Conservation (phyloP, 2,113 vertebrate genomes). For the Apeltes quadracus region DNA sequence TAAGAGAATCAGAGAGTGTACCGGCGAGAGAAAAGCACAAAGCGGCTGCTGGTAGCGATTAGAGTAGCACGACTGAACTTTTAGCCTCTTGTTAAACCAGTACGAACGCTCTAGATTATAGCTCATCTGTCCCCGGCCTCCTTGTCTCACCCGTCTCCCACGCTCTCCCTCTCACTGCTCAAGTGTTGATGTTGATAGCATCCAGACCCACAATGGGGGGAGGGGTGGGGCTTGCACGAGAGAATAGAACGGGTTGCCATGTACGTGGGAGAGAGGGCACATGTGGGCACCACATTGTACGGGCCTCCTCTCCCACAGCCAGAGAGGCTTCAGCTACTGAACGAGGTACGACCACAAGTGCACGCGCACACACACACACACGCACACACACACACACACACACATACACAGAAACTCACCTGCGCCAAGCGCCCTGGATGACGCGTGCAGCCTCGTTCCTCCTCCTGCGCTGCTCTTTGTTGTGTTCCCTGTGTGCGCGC, state of each 20-base stretch:
- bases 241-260: constrained; percentile 26
- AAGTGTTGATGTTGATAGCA: constrained; percentile 77
- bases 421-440: constrained; percentile 74
- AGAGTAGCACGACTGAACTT: constrained; percentile 72
- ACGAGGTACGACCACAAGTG: constrained; percentile 3
- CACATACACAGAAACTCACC: constrained; percentile 47
- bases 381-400: not conserved
- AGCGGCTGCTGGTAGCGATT: constrained; percentile 75
- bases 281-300: constrained; percentile 73
- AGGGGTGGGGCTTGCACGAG: constrained; percentile 8
- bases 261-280: constrained; percentile 57
- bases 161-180: constrained; percentile 40
- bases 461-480: constrained; percentile 49
- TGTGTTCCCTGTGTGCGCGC: constrained; percentile 33
- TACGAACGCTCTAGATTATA: constrained; percentile 66
- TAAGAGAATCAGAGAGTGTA: constrained; percentile 56
- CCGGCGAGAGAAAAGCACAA: constrained; percentile 31
- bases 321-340: constrained; percentile 16
- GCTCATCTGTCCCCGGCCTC: constrained; percentile 54
- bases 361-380: constrained; percentile 1
- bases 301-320: constrained; percentile 24
- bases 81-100: constrained; percentile 78
- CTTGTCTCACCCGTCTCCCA: constrained; percentile 61
- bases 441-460: constrained; percentile 64
- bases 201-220: constrained; percentile 56